Evolutionary conservation across 1,140 invertebrate genomes (phyloP).

Genomic region (Lasaia peninsularis): DNA sequence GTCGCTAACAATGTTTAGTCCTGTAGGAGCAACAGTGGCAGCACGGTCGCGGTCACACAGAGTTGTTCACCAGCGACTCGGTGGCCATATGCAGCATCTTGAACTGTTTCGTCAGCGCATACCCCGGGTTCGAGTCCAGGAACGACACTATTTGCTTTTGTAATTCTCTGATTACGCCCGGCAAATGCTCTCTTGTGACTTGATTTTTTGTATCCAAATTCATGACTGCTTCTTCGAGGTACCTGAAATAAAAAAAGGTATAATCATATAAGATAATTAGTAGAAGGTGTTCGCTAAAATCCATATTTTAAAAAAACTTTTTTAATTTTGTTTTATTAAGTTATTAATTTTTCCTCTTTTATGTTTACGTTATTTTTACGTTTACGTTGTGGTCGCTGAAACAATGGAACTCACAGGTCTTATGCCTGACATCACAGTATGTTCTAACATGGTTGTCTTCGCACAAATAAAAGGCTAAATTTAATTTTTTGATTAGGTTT

Average conservation of each 20-base stretch:
- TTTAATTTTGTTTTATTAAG: no score
- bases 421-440: no score
- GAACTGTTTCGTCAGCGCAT: conserved; percentile 83
- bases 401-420: no score
- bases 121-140: conserved; percentile 82
- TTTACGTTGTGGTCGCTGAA: no score
- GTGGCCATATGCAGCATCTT: conserved; percentile 90
- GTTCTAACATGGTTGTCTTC: no score
- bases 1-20: conserved; percentile 9
- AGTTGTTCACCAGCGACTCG: conserved; percentile 75
- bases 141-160: conserved; percentile 85
- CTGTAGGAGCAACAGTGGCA: conserved; percentile 25
- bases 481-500: no score
- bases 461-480: no score
- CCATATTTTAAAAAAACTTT: no score
- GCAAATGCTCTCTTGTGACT: conserved; percentile 89
- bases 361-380: background rate
- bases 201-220: conserved; percentile 87
- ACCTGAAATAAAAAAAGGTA: conserved; percentile 76
- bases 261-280: no score
- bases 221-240: conserved; percentile 91
- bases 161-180: conserved; percentile 86
- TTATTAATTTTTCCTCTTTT: background rate
- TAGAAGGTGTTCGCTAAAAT: no score
- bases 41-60: conserved; percentile 36